These are phyloP conservation scores for Styela plicata DNA, from an alignment of 23 tunicate genomes.

Conservation along the genomic window DNA sequence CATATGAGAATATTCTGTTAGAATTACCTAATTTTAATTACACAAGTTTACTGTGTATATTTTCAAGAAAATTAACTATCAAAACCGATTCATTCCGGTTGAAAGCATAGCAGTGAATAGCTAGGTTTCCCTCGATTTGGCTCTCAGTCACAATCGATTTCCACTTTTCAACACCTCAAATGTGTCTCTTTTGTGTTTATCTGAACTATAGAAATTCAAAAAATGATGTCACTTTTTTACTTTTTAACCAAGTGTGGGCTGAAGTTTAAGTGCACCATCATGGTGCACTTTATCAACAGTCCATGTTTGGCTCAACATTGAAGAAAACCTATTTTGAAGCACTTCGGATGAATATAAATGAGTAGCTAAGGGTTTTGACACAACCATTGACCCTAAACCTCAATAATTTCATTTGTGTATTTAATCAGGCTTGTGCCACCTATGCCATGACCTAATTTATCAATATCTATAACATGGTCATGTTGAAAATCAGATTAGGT, in stretches of 20 bases:
- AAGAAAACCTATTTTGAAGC: neutral
- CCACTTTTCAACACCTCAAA: neutral
- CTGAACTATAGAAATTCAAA: neutral
- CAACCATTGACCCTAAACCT: neutral
- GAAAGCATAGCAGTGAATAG: neutral
- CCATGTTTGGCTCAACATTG: neutral
- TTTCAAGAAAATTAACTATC: no score
- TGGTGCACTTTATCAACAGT: neutral
- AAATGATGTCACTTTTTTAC: neutral
- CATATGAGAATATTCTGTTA: no score
- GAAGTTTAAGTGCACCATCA: neutral
- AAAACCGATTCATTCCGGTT: no score
- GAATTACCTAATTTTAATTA: no score
- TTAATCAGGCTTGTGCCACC: neutral
- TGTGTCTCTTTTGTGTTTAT: neutral
- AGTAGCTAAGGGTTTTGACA: neutral
- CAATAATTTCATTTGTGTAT: no score
- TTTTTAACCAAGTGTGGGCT: neutral
- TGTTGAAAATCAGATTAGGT: no score
- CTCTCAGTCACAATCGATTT: neutral
- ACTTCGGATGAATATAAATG: neutral
- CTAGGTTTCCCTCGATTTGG: neutral
- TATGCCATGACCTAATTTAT: no score
- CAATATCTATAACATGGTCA: no score
- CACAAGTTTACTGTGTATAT: no score